Percentiles rank a stretch among this genome's conserved stretches.
Conservation (phyloP, 2,888 invertebrate species). For the Blastobasis adustella region DNA sequence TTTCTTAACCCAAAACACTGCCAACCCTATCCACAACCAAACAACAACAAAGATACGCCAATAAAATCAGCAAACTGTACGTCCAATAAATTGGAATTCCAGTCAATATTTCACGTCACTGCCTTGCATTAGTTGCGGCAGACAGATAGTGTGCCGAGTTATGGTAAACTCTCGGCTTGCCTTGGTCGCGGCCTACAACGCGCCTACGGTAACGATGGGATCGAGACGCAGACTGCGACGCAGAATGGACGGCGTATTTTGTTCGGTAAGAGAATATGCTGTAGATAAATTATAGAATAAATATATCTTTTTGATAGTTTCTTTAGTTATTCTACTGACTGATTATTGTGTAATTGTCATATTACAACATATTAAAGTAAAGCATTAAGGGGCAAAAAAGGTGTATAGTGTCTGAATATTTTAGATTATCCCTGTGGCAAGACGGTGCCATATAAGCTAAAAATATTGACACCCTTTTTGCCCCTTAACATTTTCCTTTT, state of each 20-base stretch:
- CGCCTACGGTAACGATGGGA: slow-evolving; percentile 25
- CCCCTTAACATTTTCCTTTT: too few species aligned
- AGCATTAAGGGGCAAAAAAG: neutral
- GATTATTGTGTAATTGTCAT: neutral
- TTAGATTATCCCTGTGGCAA: too few species aligned
- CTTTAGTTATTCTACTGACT: neutral
- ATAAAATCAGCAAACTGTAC: neutral
- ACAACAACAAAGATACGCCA: neutral
- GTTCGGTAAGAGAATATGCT: too few species aligned
- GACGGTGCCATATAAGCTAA: too few species aligned
- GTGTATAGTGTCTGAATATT: too few species aligned
- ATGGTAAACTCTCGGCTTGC: slow-evolving; percentile 39
- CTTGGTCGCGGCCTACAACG: slow-evolving; percentile 36
- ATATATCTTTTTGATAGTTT: neutral
- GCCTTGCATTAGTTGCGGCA: neutral
- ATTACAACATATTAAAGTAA: neutral
- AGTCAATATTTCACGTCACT: neutral
- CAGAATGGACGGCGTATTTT: neutral
- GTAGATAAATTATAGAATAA: too few species aligned
- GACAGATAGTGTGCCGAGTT: slow-evolving; percentile 15
- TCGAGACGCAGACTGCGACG: neutral
- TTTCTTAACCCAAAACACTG: too few species aligned
- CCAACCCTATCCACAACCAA: too few species aligned
- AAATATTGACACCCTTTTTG: too few species aligned
- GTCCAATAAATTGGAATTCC: neutral